Evolutionary conservation across 2,888 invertebrate species (phyloP).

Genomic region (Drosophila borealis): DNA sequence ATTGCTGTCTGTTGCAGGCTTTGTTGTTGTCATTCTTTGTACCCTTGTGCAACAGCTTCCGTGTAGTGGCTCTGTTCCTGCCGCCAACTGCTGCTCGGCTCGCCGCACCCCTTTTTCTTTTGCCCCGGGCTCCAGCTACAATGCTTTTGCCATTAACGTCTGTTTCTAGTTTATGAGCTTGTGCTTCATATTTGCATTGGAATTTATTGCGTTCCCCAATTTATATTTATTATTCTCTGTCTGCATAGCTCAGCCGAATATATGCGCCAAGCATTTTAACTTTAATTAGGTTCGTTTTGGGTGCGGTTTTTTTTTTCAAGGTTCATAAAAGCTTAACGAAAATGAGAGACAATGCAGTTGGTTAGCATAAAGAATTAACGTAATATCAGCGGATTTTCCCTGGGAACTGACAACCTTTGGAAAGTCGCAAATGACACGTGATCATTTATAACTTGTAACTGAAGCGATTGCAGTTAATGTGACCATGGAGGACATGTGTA

Average conservation of each 20-base stretch:
- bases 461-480: not conserved
- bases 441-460: not conserved
- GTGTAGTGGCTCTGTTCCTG: constrained; percentile 12
- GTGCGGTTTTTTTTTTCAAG: not conserved
- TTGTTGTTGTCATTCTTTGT: constrained; percentile 55
- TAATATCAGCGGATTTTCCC: too few species aligned
- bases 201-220: constrained; percentile 39
- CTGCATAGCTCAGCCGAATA: not conserved
- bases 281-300: constrained; percentile 4
- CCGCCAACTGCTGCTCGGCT: constrained; percentile 2
- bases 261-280: not conserved
- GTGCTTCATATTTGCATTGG: constrained; percentile 42
- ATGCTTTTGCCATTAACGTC: constrained; percentile 38
- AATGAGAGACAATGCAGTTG: not conserved
- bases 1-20: constrained; percentile 45
- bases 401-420: too few species aligned
- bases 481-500: not conserved
- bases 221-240: constrained; percentile 32
- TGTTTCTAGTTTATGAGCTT: constrained; percentile 51
- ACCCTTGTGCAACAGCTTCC: constrained; percentile 32
- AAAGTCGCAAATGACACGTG: not conserved
- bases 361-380: too few species aligned
- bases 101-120: not conserved
- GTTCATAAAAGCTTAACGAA: not conserved
- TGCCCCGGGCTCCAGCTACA: not conserved